Evolutionary conservation across 2,888 invertebrate species (phyloP).

Genomic region (Oligia strigilis): DNA sequence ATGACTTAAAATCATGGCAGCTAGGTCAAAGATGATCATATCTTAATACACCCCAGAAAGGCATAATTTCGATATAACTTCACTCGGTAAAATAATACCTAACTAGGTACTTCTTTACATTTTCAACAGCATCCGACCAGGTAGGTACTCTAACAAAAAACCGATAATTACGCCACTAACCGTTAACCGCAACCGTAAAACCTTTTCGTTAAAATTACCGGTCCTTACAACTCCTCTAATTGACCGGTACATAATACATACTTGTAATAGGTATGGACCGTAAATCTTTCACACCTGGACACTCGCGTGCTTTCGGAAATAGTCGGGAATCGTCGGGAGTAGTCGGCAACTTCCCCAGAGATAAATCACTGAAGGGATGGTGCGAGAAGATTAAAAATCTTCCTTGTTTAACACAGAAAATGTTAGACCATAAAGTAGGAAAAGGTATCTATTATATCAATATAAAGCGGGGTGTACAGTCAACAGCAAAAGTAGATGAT

Average conservation of each 20-base stretch:
- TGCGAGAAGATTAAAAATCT: conserved; percentile 67
- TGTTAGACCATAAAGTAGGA: conserved; percentile 7
- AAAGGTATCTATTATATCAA: background rate
- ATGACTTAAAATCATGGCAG: too few species aligned
- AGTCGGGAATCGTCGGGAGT: conserved; percentile 52
- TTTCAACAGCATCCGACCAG: background rate
- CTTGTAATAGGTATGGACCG: conserved; percentile 48
- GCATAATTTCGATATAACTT: background rate
- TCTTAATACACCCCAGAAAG: too few species aligned
- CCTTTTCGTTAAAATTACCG: conserved; percentile 53
- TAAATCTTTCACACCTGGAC: conserved; percentile 71
- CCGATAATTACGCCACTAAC: conserved; percentile 44
- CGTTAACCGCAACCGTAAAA: conserved; percentile 36
- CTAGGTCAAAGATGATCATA: too few species aligned
- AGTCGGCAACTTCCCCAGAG: conserved; percentile 48
- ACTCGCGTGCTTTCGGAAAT: conserved; percentile 57
- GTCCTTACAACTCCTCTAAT: conserved; percentile 58
- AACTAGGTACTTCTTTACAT: background rate
- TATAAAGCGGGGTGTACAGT: background rate
- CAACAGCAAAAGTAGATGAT: too few species aligned
- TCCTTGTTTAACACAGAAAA: conserved; percentile 55
- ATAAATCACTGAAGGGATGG: conserved; percentile 68
- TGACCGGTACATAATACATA: conserved; percentile 64
- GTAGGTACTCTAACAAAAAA: conserved; percentile 11
- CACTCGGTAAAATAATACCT: background rate